These are phyloP conservation scores for Eupithecia exiguata DNA, from an alignment of 2,888 invertebrate genomes.

Conservation along the genomic window DNA sequence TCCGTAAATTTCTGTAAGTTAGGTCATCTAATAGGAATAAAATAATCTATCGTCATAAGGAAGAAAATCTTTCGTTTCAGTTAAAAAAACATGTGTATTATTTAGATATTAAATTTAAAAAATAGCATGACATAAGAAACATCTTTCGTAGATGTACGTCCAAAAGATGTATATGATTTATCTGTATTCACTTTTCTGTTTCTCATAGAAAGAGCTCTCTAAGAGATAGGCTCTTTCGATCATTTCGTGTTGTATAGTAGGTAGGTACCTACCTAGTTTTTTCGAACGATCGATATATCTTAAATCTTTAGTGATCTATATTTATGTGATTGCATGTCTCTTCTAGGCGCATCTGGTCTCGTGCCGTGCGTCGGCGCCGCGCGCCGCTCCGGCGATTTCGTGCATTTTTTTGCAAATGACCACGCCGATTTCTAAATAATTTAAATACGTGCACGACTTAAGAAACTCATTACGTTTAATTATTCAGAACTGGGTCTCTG, in stretches of 20 bases:
- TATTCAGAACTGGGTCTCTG: slow-evolving; percentile 71
- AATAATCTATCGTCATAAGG: background rate
- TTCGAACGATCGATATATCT: background rate
- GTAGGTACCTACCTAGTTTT: background rate
- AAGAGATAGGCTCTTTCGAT: background rate
- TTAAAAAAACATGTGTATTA: background rate
- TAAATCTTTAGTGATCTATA: slow-evolving; percentile 1
- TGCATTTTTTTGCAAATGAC: slow-evolving; percentile 80
- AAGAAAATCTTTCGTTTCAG: background rate
- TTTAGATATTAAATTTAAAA: background rate
- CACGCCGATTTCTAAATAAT: slow-evolving; percentile 82
- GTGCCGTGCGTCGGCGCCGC: slow-evolving; percentile 53
- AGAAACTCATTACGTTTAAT: slow-evolving; percentile 69
- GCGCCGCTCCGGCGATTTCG: slow-evolving; percentile 77
- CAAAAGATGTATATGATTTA: background rate
- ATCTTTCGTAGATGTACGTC: background rate
- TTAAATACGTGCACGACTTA: slow-evolving; percentile 79
- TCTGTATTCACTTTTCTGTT: background rate
- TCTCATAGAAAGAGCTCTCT: too few relatives aligned
- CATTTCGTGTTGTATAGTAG: background rate
- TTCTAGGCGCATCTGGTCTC: slow-evolving; percentile 55
- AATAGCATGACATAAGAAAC: background rate
- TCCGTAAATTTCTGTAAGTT: background rate
- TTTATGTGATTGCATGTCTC: slow-evolving; percentile 37
- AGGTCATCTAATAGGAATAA: too few relatives aligned